A percentile compares a stretch with the other conserved stretches of the same genome.
Conservation (phyloP, 2,888 invertebrate genomes). For the Azorinus chamasolen region DNA sequence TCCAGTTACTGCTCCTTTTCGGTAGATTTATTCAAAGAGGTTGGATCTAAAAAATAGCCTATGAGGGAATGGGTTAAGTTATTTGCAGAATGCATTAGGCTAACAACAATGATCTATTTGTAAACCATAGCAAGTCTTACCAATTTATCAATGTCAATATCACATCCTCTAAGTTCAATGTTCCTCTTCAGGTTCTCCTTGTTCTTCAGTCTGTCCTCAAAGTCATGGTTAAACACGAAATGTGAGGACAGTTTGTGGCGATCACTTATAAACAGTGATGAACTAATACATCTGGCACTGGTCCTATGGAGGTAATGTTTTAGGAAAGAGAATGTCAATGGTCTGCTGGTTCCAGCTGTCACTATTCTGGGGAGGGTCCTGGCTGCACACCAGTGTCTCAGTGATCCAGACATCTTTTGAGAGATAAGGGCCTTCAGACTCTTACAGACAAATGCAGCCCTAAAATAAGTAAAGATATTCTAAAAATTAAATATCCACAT, state of each 20-base stretch:
- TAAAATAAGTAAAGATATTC: too few species aligned
- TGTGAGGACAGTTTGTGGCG: conserved; percentile 3
- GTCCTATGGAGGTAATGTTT: background rate
- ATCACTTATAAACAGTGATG: conserved; percentile 54
- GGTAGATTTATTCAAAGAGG: too few species aligned
- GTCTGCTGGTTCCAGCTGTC: background rate
- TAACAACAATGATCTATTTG: too few species aligned
- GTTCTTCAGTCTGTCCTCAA: conserved; percentile 28
- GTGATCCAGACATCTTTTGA: conserved; percentile 7
- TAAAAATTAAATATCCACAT: too few species aligned
- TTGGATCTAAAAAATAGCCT: too few species aligned
- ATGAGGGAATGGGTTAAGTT: too few species aligned
- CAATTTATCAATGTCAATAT: conserved; percentile 47
- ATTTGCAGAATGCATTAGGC: too few species aligned
- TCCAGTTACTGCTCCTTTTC: too few species aligned
- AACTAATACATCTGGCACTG: conserved; percentile 2
- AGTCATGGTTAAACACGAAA: conserved; percentile 41
- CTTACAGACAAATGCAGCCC: too few species aligned
- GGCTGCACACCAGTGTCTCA: too few species aligned
- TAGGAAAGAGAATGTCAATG: conserved; percentile 17
- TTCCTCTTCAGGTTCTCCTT: conserved; percentile 37
- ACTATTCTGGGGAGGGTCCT: background rate
- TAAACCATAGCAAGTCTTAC: conserved; percentile 31
- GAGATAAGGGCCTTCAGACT: too few species aligned
- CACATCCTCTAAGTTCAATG: conserved; percentile 26